Evolutionary conservation across 2,888 invertebrate genomes (phyloP).

Genomic region (Elysia crispata): DNA sequence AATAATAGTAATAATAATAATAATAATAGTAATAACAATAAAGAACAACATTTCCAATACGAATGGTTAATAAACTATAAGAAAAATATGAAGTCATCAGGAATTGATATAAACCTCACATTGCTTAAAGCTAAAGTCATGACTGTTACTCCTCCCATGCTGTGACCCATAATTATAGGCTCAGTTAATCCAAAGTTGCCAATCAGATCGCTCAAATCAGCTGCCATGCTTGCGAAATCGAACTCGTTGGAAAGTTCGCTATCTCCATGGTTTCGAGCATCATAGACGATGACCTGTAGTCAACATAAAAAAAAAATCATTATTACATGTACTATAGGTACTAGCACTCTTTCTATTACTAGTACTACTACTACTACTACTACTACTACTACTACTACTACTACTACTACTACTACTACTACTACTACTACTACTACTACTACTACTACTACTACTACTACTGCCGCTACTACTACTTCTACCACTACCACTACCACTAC

Average conservation of each 20-base stretch:
- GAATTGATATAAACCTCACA: conserved; percentile 48
- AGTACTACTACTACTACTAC: conserved; percentile 4
- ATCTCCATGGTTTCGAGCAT: conserved; percentile 96
- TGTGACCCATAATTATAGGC: conserved; percentile 87
- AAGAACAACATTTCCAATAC: no score
- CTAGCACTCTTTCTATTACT: not conserved
- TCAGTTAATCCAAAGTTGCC: conserved; percentile 77
- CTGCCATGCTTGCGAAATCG: conserved; percentile 85
- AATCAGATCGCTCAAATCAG: conserved; percentile 82
- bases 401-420: not conserved
- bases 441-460: no score
- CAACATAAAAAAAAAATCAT: conserved; percentile 3
- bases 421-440: conserved; percentile 9
- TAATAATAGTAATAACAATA: not conserved
- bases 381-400: not conserved
- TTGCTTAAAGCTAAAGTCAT: conserved; percentile 87
- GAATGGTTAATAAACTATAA: no score
- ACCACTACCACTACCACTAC: no score
- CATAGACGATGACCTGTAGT: conserved; percentile 85
- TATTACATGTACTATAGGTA: not conserved
- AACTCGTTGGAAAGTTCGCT: conserved; percentile 88
- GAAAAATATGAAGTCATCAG: no score
- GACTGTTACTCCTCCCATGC: conserved; percentile 95
- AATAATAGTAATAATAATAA: not conserved
- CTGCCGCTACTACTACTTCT: no score